Conservation (phyloP, 2,797 vertebrate species). For the Gadopsis bispinosus region DNA sequence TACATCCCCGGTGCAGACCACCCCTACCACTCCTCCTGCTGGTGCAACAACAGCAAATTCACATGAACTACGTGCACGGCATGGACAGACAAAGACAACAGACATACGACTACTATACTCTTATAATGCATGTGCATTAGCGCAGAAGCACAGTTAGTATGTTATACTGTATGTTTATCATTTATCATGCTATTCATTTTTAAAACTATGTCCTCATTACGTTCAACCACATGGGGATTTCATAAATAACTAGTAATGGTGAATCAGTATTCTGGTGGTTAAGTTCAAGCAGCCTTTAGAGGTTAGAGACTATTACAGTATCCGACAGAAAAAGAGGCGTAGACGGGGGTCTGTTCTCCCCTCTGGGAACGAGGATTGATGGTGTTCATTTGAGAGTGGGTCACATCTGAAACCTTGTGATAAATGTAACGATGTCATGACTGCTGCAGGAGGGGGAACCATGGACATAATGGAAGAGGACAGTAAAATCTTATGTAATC, state of each 20-base stretch:
- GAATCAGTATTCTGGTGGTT: slow-evolving; percentile 53
- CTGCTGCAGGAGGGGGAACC: not conserved
- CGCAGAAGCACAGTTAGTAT: not conserved
- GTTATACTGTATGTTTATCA: not conserved
- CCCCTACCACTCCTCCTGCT: slow-evolving; percentile 2
- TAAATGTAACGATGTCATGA: slow-evolving; percentile 71
- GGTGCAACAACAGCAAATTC: slow-evolving; percentile 19
- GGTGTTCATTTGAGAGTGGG: slow-evolving; percentile 70
- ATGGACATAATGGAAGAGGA: slow-evolving; percentile 1
- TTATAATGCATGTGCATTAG: not conserved
- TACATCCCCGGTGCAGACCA: slow-evolving; percentile 37
- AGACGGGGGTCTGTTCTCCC: slow-evolving; percentile 42
- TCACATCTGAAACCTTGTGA: slow-evolving; percentile 69
- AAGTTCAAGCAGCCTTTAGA: slow-evolving; percentile 34
- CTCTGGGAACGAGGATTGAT: slow-evolving; percentile 67
- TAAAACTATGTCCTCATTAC: slow-evolving; percentile 18
- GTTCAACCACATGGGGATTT: slow-evolving; percentile 12
- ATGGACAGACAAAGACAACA: not conserved
- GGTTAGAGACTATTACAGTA: slow-evolving; percentile 54
- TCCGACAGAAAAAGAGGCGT: slow-evolving; percentile 40
- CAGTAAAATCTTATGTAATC: slow-evolving; percentile 38
- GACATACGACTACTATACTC: not conserved
- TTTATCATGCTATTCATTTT: slow-evolving; percentile 14
- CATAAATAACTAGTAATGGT: slow-evolving; percentile 20
- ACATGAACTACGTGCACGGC: slow-evolving; percentile 1